Conservation (phyloP, 2,113 vertebrate species). For the Phasianus colchicus region DNA sequence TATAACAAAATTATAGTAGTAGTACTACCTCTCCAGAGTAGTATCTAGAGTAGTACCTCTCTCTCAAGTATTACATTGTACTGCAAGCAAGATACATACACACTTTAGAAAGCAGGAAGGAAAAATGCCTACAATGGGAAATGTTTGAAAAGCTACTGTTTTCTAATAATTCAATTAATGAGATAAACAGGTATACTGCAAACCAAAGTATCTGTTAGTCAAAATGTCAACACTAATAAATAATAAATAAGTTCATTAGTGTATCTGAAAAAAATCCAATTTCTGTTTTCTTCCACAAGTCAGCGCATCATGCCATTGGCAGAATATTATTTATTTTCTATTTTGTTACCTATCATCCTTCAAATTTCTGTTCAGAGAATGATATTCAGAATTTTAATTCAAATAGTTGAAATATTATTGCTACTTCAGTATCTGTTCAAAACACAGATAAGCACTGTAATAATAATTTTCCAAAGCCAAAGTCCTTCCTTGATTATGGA, state of each 20-base stretch:
- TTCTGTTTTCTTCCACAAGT: neutral
- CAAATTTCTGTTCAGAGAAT: neutral
- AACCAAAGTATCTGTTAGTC: neutral
- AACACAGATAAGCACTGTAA: neutral
- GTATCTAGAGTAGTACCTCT: no score
- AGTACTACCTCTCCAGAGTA: neutral
- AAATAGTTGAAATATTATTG: neutral
- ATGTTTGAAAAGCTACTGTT: neutral
- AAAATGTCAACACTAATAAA: neutral
- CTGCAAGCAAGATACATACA: neutral
- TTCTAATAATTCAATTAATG: neutral
- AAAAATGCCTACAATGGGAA: neutral
- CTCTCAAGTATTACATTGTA: neutral
- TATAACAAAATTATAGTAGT: neutral
- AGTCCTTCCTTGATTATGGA: neutral
- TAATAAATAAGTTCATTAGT: neutral
- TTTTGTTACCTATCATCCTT: neutral
- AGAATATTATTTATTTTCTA: neutral
- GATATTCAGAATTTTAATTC: neutral
- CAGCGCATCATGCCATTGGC: neutral
- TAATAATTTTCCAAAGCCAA: neutral
- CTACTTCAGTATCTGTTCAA: neutral
- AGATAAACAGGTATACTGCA: neutral
- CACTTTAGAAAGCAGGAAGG: neutral
- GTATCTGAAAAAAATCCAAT: neutral